phyloP scores from a whole-genome alignment of 2,888 invertebrate genomes.

The Stegophylla sp. region DNA sequence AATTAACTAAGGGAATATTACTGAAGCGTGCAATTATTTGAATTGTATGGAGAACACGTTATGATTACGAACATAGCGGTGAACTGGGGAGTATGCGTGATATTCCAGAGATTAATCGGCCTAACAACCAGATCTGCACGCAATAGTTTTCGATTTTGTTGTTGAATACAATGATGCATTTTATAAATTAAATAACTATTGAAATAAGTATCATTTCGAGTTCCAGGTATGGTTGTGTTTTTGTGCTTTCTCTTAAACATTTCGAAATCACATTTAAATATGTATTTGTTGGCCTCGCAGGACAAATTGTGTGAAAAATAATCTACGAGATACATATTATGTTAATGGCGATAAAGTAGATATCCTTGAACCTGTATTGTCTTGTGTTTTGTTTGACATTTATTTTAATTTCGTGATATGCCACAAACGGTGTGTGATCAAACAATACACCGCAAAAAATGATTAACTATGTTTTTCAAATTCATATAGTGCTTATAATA shows the following conservation, averaged over 20 bases:
- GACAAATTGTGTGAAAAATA: slow-evolving; percentile 47
- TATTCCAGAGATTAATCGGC: slow-evolving; percentile 52
- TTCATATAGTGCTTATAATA: slow-evolving; percentile 6
- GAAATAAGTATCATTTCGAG: slow-evolving; percentile 24
- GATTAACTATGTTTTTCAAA: slow-evolving; percentile 41
- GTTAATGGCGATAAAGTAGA: slow-evolving; percentile 36
- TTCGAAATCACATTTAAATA: slow-evolving; percentile 51
- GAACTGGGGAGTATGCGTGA: neutral
- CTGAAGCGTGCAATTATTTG: slow-evolving; percentile 16
- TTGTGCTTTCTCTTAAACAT: slow-evolving; percentile 36
- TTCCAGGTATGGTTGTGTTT: slow-evolving; percentile 7
- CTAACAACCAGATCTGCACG: slow-evolving; percentile 51
- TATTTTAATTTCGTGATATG: slow-evolving; percentile 39
- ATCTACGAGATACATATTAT: slow-evolving; percentile 39
- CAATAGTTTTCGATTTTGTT: slow-evolving; percentile 38
- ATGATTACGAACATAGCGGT: neutral
- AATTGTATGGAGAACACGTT: slow-evolving; percentile 13
- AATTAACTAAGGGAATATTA: slow-evolving; percentile 32
- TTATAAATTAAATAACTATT: slow-evolving; percentile 11
- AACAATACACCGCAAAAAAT: slow-evolving; percentile 36
- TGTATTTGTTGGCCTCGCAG: slow-evolving; percentile 40
- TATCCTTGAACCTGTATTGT: slow-evolving; percentile 56
- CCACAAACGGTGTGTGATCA: slow-evolving; percentile 35
- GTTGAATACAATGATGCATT: slow-evolving; percentile 25
- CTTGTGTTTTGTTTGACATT: slow-evolving; percentile 47